Percentiles rank a stretch among this genome's conserved stretches.
Evolutionary conservation across 2,797 vertebrate genomes (phyloP).

Genomic region (Cottoperca gobio): DNA sequence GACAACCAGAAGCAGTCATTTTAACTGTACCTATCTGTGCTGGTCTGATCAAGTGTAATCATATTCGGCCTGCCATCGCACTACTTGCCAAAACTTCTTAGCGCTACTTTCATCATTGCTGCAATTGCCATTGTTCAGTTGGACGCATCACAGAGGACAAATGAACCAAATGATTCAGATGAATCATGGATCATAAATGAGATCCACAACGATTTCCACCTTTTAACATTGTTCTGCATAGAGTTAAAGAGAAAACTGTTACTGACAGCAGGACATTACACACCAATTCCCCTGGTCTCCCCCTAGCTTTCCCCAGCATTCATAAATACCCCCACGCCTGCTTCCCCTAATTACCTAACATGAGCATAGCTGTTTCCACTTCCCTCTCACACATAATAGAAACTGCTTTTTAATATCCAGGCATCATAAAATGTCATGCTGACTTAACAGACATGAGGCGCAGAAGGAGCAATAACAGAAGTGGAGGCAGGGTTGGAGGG

Average conservation of each 20-base stretch:
- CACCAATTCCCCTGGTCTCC: conserved; percentile 78
- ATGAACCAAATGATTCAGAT: conserved; percentile 69
- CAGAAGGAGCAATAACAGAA: conserved; percentile 83
- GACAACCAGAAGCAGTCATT: conserved; percentile 49
- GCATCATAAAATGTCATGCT: conserved; percentile 86
- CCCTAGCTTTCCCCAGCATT: conserved; percentile 72
- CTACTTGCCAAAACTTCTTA: conserved; percentile 38
- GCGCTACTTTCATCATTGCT: conserved; percentile 24
- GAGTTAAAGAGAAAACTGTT: conserved; percentile 82
- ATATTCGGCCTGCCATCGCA: conserved; percentile 15
- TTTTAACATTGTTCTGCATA: conserved; percentile 69
- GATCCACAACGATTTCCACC: conserved; percentile 70
- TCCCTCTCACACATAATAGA: conserved; percentile 84
- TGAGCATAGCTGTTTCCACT: conserved; percentile 83
- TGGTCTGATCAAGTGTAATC: conserved; percentile 58
- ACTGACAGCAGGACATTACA: conserved; percentile 85
- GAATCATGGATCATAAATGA: conserved; percentile 73
- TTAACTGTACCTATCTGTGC: conserved; percentile 46
- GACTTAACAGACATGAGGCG: conserved; percentile 85
- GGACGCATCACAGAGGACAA: conserved; percentile 54
- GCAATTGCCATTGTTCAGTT: conserved; percentile 34
- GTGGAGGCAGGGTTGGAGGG: conserved; percentile 40
- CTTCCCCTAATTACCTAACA: conserved; percentile 84
- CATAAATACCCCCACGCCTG: conserved; percentile 84
- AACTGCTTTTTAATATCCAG: conserved; percentile 87